Evolutionary conservation across 2,797 vertebrate genomes (phyloP), one percentile per base, ranked within the genome.

Genomic region (Argentina silus): DNA sequence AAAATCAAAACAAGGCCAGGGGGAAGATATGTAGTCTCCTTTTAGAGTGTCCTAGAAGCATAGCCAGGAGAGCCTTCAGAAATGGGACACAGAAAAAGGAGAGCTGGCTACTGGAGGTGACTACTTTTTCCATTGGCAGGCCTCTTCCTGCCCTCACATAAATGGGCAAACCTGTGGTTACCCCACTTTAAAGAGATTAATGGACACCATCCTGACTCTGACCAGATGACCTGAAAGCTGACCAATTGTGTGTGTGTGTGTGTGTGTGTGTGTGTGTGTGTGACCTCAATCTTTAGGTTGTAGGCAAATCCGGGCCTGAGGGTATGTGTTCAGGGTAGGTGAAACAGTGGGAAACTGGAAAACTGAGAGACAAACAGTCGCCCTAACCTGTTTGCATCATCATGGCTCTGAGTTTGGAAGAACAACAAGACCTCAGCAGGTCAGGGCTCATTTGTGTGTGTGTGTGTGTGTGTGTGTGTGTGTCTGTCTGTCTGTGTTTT

Each of bases 121-220:
- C 21, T 72, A 11, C 59, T 45, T 57, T 72, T 87, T 81, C 86
- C 85, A 77, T 78, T 87, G 82, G 85, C 83, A 83, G 85, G 87
- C 81, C 83, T 87, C 75, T 79, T 83, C 53, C 50, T 70, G 73
- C 64, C 77, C 76, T 67, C 55, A 59, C 19, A 66, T 75, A 51
- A 71, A 2, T 68, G 45, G 51, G 15, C 23, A 36, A 15, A 51
- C 21, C 69, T 47, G 69, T 19, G 70, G 84, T 78, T 82, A 78
- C 82, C 69, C 67, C 72, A 70, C 81, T n/a, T 85, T 50, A 19
- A 63, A 81, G 8, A 67, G 83, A 84, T 86, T 89, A 92, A 92
- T 85, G 73, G 77, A 83, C 77, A 70, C 85, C 86, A 87, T 85
- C 86, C 89, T 85, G 57, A 70, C 79, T 82, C 76, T 66, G 74